Conservation (phyloP, 2,888 invertebrate genomes). For the Mycalesis mineus region DNA sequence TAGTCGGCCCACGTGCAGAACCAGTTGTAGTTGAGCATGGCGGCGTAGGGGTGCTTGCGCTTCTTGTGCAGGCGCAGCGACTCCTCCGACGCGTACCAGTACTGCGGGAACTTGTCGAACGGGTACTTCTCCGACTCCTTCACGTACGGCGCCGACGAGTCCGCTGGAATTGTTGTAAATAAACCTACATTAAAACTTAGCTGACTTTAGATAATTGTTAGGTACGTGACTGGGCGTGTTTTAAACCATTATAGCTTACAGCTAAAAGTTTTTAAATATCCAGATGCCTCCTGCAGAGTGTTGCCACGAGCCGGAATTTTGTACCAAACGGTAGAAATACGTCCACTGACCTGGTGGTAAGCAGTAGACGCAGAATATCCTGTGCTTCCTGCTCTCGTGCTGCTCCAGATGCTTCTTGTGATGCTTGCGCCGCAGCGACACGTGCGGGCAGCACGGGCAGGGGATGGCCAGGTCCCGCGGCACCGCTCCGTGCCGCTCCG, state of each 20-base stretch:
- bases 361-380: slow-evolving; percentile 67
- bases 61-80: slow-evolving; percentile 65
- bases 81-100: slow-evolving; percentile 69
- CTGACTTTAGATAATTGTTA: too few species aligned
- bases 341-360: slow-evolving; percentile 55
- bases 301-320: too few species aligned
- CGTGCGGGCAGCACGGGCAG: slow-evolving; percentile 70
- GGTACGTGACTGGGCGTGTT: too few species aligned
- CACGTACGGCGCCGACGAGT: slow-evolving; percentile 52
- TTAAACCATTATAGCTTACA: too few species aligned
- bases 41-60: slow-evolving; percentile 66
- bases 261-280: too few species aligned
- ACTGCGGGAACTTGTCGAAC: slow-evolving; percentile 62
- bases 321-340: not conserved
- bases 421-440: slow-evolving; percentile 59
- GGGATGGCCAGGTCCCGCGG: slow-evolving; percentile 54
- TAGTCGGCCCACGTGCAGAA: slow-evolving; percentile 55
- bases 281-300: too few species aligned
- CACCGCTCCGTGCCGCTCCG: slow-evolving; percentile 56
- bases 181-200: too few species aligned
- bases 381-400: slow-evolving; percentile 50
- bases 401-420: slow-evolving; percentile 63
- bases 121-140: slow-evolving; percentile 60
- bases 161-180: too few species aligned
- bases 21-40: slow-evolving; percentile 63